Base-by-base conservation (phyloP, 2,888 invertebrate genomes). In the Rhaphigaster nebulosa region DNA sequence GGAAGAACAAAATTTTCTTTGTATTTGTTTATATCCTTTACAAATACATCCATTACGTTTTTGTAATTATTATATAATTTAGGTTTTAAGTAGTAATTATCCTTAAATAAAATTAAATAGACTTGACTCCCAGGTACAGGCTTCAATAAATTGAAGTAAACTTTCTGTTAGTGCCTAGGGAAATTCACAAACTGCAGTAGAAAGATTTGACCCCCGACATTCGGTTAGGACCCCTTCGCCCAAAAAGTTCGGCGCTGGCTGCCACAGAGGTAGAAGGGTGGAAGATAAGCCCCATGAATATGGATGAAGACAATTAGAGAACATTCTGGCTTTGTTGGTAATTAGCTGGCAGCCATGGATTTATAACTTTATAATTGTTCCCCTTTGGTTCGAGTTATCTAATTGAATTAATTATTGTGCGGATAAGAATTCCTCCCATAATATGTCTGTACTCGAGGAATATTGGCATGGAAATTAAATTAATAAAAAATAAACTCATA, bases 341-440 rank as follows among this genome's bases (percentile, higher is more conserved):
- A 84, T 84, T 84, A 84, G 45, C 45, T 45, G 45, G 45, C 84
- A 84, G 45, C n/a, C 84, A 50, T 41, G 84, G 84, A 84, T 84
- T 84, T 84, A 84, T 84, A 84, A 84, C 84, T 84, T 84, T 84
- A 84, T 84, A 84, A 84, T 84, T 84, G 84, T 84, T 84, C 45
- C 84, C n/a, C 38, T 38, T 84, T 50, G 45, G 45, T 50, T n/a
- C 84, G 38, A 38, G 41, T 84, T 84, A 84, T 84, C 84, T 84
- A 45, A 84, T 45, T 45, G n/a, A 84, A 84, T 84, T 84, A 84
- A 84, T 76, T 34, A 76, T 76, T 76, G 34, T 84, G 45, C 45
- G n/a, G 45, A n/a, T 45, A 50, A 84, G 84, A 50, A 45, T 38
- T 80, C 41, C 26, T 38, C 29, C 41, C 12, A 26, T 80, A 80